Conservation (phyloP, 1,140 invertebrate species). For the Teleogryllus occipitalis region DNA sequence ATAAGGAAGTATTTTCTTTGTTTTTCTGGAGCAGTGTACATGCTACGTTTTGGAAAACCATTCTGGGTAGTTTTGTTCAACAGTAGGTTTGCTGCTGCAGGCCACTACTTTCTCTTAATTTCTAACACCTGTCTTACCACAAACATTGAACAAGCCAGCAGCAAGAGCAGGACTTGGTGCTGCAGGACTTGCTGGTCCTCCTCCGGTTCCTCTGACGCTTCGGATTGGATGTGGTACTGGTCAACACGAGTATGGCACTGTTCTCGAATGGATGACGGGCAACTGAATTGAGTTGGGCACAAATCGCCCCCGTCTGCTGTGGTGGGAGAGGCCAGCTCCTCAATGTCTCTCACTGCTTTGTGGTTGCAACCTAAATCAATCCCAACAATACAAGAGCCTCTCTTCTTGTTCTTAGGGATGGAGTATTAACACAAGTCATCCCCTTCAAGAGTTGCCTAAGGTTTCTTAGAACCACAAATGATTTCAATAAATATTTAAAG, state of each 20-base stretch:
- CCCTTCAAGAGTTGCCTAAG: neutral
- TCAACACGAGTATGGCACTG: constrained; percentile 42
- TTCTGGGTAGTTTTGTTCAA: too few relatives aligned
- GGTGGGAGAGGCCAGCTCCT: constrained; percentile 49
- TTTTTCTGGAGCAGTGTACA: too few relatives aligned
- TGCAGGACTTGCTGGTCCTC: constrained; percentile 61
- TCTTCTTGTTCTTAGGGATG: neutral
- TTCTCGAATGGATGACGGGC: constrained; percentile 39
- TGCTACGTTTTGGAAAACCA: too few relatives aligned
- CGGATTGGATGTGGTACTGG: constrained; percentile 44
- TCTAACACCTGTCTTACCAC: constrained; percentile 52
- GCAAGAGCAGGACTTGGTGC: constrained; percentile 75
- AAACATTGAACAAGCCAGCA: constrained; percentile 78
- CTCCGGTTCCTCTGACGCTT: constrained; percentile 45
- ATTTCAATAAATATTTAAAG: too few relatives aligned
- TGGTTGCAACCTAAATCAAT: neutral
- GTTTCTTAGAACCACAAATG: neutral
- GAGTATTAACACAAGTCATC: too few relatives aligned
- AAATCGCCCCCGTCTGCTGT: constrained; percentile 31
- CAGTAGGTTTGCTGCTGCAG: too few relatives aligned
- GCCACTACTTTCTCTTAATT: neutral
- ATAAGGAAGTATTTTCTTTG: too few relatives aligned
- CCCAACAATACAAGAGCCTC: neutral
- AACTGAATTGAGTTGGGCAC: constrained; percentile 41
- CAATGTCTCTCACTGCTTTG: constrained; percentile 50